These are phyloP conservation scores for Clarias platycephalus DNA, from an alignment of 2,797 vertebrate species.

Conservation along the genomic window DNA sequence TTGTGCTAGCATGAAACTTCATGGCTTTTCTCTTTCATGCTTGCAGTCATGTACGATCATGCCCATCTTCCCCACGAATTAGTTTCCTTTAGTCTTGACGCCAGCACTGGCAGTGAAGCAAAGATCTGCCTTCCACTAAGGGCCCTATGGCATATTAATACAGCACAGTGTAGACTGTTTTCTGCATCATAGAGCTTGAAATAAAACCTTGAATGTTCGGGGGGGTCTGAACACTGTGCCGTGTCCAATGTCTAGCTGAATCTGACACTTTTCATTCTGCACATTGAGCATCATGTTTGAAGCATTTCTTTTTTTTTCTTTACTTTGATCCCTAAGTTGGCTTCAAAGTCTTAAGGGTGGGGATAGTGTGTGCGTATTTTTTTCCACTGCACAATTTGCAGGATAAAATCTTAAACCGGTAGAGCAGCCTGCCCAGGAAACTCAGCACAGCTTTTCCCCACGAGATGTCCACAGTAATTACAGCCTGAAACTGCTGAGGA, in stretches of 20 bases:
- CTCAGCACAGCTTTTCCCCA: slow-evolving; percentile 17
- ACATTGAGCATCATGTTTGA: not conserved
- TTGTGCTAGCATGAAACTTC: not conserved
- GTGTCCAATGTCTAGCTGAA: not conserved
- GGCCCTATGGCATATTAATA: not conserved
- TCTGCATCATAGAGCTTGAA: not conserved
- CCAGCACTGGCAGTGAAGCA: not conserved
- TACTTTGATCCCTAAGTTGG: not conserved
- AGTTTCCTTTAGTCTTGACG: not conserved
- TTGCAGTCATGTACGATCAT: not conserved
- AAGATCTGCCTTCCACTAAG: not conserved
- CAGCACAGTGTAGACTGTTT: not conserved
- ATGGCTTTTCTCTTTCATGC: not conserved
- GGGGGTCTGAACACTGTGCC: too few relatives aligned
- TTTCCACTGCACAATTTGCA: slow-evolving; percentile 40
- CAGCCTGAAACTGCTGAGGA: not conserved
- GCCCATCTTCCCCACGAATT: slow-evolving; percentile 6
- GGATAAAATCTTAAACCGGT: slow-evolving; percentile 45
- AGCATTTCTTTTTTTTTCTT: not conserved
- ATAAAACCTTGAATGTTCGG: not conserved
- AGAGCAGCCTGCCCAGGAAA: slow-evolving; percentile 35
- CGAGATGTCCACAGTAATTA: slow-evolving; percentile 1
- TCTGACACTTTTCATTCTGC: not conserved
- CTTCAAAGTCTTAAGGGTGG: not conserved
- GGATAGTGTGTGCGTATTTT: slow-evolving; percentile 14